Evolutionary conservation across 2,888 invertebrate genomes (phyloP).

Genomic region (Callosobruchus maculatus): DNA sequence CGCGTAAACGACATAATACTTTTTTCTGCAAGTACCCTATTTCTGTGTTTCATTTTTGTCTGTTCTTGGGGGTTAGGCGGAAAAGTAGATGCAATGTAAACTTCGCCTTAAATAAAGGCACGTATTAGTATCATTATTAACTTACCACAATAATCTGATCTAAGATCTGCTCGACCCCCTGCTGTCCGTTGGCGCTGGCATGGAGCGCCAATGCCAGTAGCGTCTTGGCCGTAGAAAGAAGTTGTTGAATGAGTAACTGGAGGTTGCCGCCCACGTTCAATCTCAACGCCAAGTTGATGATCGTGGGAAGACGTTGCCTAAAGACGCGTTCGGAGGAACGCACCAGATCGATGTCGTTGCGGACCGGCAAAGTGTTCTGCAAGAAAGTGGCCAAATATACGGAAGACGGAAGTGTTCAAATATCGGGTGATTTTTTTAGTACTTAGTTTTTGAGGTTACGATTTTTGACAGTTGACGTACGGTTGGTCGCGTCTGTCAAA

Average conservation of each 20-base stretch:
- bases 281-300: conserved; percentile 32
- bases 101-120: too few species aligned
- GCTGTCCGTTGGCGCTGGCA: conserved; percentile 43
- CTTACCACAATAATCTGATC: conserved; percentile 47
- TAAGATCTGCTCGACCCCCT: conserved; percentile 45
- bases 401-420: not conserved
- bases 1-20: too few species aligned
- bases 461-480: too few species aligned
- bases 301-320: conserved; percentile 39
- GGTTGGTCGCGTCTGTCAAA: too few species aligned
- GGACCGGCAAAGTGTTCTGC: conserved; percentile 36
- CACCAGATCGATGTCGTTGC: conserved; percentile 44
- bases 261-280: conserved; percentile 31
- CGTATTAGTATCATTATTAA: too few species aligned
- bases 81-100: too few species aligned
- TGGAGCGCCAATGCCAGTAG: conserved; percentile 40
- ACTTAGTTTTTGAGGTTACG: too few species aligned
- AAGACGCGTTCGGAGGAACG: conserved; percentile 40
- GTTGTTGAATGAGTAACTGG: conserved; percentile 35
- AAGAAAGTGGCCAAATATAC: conserved; percentile 2
- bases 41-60: too few species aligned
- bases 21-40: too few species aligned
- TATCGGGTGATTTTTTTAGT: too few species aligned
- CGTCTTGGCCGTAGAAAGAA: conserved; percentile 33
- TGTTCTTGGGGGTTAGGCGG: too few species aligned